phyloP scores from a whole-genome alignment of 2,797 vertebrate species.

The Trematomus bernacchii region DNA sequence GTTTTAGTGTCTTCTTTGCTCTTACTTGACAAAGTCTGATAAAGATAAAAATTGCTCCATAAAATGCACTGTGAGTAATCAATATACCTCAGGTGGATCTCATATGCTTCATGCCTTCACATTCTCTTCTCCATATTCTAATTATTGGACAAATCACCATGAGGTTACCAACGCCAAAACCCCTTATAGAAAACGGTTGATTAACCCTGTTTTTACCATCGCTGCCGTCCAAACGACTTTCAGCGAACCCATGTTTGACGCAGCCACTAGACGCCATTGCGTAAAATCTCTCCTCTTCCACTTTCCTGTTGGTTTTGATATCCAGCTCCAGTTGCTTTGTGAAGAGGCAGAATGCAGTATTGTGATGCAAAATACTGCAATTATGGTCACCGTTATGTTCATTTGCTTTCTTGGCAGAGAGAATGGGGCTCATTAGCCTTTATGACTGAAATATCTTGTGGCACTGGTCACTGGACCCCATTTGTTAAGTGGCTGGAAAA shows the following conservation, averaged over 20 bases:
- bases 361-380: slow-evolving; percentile 57
- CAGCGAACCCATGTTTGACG: neutral
- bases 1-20: neutral
- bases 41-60: neutral
- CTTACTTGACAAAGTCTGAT: slow-evolving; percentile 5
- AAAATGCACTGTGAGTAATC: no score
- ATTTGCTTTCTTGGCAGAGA: slow-evolving; percentile 47
- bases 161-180: no score
- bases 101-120: neutral
- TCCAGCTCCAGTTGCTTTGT: slow-evolving; percentile 30
- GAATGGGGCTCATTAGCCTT: slow-evolving; percentile 54
- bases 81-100: neutral
- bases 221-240: neutral
- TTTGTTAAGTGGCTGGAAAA: slow-evolving; percentile 17
- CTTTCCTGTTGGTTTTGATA: slow-evolving; percentile 11
- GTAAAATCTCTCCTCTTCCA: slow-evolving; percentile 20
- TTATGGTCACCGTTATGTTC: slow-evolving; percentile 48
- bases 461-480: slow-evolving; percentile 25
- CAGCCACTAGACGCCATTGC: slow-evolving; percentile 21
- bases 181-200: neutral
- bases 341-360: slow-evolving; percentile 26
- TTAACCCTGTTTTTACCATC: no score
- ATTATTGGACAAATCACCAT: neutral
- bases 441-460: slow-evolving; percentile 45
- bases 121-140: neutral